phyloP scores from a whole-genome alignment of 2,888 invertebrate genomes.

The Dromius quadrimaculatus region DNA sequence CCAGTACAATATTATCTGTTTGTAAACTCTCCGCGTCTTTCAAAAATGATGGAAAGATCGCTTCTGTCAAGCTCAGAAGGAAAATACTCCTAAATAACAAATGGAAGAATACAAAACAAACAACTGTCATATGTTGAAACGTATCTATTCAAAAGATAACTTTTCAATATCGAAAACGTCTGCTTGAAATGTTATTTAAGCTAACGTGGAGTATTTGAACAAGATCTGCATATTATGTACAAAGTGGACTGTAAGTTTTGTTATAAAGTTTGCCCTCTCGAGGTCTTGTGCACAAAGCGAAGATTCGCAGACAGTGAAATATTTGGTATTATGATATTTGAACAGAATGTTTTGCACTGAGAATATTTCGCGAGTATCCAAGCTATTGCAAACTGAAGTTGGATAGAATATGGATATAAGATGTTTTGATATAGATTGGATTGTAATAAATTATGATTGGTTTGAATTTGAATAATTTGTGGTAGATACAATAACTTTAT shows the following conservation, averaged over 20 bases:
- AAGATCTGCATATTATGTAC: conserved; percentile 41
- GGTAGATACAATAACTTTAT: too few species aligned
- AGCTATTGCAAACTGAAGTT: background rate
- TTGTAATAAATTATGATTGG: too few species aligned
- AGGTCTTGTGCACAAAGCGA: conserved; percentile 12
- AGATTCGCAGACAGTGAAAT: conserved; percentile 21
- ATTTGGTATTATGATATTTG: conserved; percentile 32
- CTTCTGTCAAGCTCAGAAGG: too few species aligned
- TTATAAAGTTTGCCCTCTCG: conserved; percentile 21
- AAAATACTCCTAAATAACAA: too few species aligned
- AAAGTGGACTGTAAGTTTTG: conserved; percentile 25
- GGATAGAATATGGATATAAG: too few species aligned
- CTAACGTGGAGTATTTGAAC: conserved; percentile 34
- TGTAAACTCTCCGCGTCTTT: background rate
- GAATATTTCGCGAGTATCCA: background rate
- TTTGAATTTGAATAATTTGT: too few species aligned
- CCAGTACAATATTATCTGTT: background rate
- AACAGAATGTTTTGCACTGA: conserved; percentile 5
- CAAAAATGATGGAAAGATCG: background rate
- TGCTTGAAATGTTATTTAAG: conserved; percentile 28
- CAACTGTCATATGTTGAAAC: conserved; percentile 7
- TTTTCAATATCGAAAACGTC: background rate
- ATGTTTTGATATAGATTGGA: too few species aligned
- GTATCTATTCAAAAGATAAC: conserved; percentile 5
- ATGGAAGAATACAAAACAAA: background rate